phyloP scores from a whole-genome alignment of 1,140 invertebrate species.

The Lepeophtheirus salmonis region DNA sequence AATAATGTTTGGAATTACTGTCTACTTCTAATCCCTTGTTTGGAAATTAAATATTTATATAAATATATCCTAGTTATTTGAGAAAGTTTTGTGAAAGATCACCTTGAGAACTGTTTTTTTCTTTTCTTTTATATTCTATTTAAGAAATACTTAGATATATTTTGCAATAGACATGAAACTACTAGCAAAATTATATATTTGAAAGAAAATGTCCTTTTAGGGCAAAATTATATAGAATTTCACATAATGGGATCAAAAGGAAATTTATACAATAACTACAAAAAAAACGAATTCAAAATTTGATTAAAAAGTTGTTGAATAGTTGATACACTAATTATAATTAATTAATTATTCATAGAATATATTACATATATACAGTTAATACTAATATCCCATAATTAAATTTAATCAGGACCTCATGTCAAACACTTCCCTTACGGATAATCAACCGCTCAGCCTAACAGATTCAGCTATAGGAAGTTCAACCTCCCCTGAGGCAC shows the following conservation, averaged over 20 bases:
- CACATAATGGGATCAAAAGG: no score
- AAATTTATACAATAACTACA: no score
- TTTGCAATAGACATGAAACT: neutral
- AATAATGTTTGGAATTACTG: no score
- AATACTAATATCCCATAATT: neutral
- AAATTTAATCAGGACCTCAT: neutral
- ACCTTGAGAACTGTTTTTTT: neutral
- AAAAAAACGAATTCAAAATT: neutral
- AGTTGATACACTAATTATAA: neutral
- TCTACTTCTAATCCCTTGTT: no score
- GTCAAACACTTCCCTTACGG: neutral
- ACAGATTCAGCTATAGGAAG: conserved; percentile 10
- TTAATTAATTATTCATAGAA: neutral
- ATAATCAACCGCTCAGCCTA: neutral
- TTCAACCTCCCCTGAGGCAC: conserved; percentile 5
- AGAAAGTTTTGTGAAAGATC: neutral
- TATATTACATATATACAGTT: neutral
- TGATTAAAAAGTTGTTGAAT: neutral
- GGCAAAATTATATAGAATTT: neutral
- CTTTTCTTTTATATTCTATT: neutral
- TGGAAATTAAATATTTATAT: no score
- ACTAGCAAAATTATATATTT: neutral
- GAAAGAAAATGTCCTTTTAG: neutral
- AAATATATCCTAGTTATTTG: neutral
- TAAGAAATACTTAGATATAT: neutral